Evolutionary conservation across 2,113 vertebrate genomes (phyloP).

Genomic region (Spea multiplicata): DNA sequence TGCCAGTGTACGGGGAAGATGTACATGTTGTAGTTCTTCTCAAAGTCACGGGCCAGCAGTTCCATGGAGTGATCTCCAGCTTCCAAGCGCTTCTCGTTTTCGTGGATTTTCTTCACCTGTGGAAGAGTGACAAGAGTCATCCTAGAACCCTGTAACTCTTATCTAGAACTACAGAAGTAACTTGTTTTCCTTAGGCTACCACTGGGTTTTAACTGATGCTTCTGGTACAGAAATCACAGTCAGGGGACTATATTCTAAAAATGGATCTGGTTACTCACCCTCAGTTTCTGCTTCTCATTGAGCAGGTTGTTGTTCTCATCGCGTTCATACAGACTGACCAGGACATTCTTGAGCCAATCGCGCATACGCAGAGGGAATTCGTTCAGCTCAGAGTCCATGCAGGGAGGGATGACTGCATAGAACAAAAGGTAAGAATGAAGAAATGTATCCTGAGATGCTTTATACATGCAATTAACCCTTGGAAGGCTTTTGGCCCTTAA

Average conservation of each 20-base stretch:
- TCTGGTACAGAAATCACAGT: constrained; percentile 46
- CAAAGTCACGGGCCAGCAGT: constrained; percentile 90
- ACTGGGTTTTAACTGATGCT: no score
- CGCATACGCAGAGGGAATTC: constrained; percentile 98
- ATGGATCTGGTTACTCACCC: constrained; percentile 65
- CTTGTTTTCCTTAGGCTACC: no score
- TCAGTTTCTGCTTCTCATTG: constrained; percentile 96
- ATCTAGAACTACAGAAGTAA: no score
- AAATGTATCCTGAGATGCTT: neutral
- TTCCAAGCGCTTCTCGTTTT: constrained; percentile 94
- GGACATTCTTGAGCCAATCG: constrained; percentile 98
- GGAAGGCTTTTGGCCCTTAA: no score
- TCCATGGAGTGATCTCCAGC: constrained; percentile 90
- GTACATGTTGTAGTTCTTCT: constrained; percentile 99
- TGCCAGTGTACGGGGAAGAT: constrained; percentile 99
- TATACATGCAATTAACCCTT: no score
- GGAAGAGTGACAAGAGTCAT: neutral
- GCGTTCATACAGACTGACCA: constrained; percentile 91
- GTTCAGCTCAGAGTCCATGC: constrained; percentile 83
- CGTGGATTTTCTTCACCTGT: constrained; percentile 96
- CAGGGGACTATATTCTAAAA: no score
- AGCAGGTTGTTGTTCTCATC: constrained; percentile 94
- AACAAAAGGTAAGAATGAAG: neutral
- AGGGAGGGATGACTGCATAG: constrained; percentile 79
- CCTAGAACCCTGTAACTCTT: no score